Base-by-base conservation (phyloP, 2,797 vertebrate genomes). In the Gambusia yucatana region DNA sequence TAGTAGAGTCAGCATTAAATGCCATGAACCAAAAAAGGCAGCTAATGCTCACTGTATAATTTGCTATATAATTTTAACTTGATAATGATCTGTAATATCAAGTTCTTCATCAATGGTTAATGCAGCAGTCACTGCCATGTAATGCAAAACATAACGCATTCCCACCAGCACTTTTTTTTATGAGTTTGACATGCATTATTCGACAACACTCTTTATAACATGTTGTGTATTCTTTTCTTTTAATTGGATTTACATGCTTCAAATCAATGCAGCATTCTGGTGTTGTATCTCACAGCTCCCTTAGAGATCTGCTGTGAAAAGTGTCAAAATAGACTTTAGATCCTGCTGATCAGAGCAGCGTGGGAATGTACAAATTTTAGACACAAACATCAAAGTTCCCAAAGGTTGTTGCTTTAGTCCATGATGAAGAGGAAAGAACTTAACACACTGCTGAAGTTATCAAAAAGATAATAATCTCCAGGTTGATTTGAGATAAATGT, bases 261-360 rank as follows among this genome's bases (percentile, higher is more conserved):
- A 61, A 75, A 59, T 30, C 17, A 10, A 41, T 44, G 55, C 39
- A 46, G 39, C 6, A 22, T 75, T 46, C 59, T 33, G n/a, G 61
- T 75, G 52, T 61, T 43, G 44, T 9, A 75, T 61, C 5, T 75
- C 39, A 41, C 55, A 20, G 55, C 28, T 47, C 17, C 55, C 33
- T 75, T 57, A 46, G 41, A 75, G 44, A 59, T 28, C 13, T 59
- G 7, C 57, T 65, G 43, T 75, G 59, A 76, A 30, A n/a, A 13
- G 9, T 76, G 74, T 65, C 74, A 76, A 59, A 65, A 36, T 39
- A 63, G 43, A 61, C 20, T 33, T 76, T 76, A 76, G 74, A 76
- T 76, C 59, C 46, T 4, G 1, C 44, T 76, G 72, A 72, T 76
- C 59, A 76, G 57, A 76, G 44, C 44, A 48, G 74, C 20, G 59